phyloP scores from a whole-genome alignment of 2,113 vertebrate genomes.

The Pipra filicauda region DNA sequence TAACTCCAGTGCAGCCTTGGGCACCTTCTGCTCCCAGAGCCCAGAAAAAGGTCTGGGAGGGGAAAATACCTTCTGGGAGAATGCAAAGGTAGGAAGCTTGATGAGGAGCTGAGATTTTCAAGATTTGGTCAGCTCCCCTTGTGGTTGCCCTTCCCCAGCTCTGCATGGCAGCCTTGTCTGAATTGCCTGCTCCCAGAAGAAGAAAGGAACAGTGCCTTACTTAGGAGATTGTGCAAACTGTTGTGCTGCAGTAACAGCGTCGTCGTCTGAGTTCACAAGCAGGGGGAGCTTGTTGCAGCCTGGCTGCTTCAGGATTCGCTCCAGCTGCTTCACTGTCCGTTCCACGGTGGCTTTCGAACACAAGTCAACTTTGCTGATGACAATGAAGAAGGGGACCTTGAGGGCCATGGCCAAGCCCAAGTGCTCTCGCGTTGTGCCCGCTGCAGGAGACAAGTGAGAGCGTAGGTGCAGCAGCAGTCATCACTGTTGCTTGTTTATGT shows the following conservation, averaged over 20 bases:
- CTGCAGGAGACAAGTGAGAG: slow-evolving; percentile 70
- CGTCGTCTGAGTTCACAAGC: slow-evolving; percentile 84
- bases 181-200: neutral
- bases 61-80: neutral
- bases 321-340: slow-evolving; percentile 93
- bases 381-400: slow-evolving; percentile 97
- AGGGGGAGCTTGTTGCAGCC: slow-evolving; percentile 97
- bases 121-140: neutral
- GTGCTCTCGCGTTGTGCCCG: slow-evolving; percentile 94
- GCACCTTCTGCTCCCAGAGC: neutral
- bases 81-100: neutral
- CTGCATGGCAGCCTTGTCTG: neutral
- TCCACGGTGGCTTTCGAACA: slow-evolving; percentile 90
- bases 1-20: neutral
- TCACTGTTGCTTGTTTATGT: neutral
- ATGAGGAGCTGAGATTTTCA: neutral
- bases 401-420: slow-evolving; percentile 94
- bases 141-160: neutral
- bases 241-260: slow-evolving; percentile 95
- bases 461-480: neutral
- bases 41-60: neutral
- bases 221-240: slow-evolving; percentile 95
- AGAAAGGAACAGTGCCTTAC: slow-evolving; percentile 69
- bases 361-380: slow-evolving; percentile 95
- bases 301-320: slow-evolving; percentile 93